Conservation (phyloP, 2,113 vertebrate genomes). For the Capra hircus region DNA sequence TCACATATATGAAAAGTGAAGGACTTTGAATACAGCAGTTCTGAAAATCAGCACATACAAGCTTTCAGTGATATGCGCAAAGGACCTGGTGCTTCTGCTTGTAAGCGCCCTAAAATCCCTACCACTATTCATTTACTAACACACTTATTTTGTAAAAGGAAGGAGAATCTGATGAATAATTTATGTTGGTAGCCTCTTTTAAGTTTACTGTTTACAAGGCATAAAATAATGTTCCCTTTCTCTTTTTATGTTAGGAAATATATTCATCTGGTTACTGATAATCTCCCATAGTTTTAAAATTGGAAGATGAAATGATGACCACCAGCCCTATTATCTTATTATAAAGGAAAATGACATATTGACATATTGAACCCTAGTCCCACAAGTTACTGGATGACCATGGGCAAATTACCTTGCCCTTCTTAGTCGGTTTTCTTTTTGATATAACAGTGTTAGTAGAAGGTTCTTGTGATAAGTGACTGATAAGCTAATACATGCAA, state of each 20-base stretch:
- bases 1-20: background rate
- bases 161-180: background rate
- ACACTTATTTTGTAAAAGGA: background rate
- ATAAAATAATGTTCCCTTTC: background rate
- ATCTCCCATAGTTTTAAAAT: background rate
- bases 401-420: background rate
- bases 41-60: background rate
- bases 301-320: background rate
- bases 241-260: background rate
- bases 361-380: background rate
- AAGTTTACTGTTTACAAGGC: background rate
- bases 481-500: background rate
- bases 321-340: background rate
- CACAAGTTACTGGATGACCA: background rate
- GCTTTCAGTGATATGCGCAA: background rate
- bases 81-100: background rate
- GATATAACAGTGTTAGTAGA: background rate
- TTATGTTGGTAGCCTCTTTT: background rate
- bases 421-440: background rate
- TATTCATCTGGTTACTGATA: background rate
- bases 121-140: background rate
- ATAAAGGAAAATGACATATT: background rate
- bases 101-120: background rate
- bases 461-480: background rate
- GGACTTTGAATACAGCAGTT: background rate